phyloP scores from a whole-genome alignment of 2,113 vertebrate species.

The Syrrhaptes paradoxus region DNA sequence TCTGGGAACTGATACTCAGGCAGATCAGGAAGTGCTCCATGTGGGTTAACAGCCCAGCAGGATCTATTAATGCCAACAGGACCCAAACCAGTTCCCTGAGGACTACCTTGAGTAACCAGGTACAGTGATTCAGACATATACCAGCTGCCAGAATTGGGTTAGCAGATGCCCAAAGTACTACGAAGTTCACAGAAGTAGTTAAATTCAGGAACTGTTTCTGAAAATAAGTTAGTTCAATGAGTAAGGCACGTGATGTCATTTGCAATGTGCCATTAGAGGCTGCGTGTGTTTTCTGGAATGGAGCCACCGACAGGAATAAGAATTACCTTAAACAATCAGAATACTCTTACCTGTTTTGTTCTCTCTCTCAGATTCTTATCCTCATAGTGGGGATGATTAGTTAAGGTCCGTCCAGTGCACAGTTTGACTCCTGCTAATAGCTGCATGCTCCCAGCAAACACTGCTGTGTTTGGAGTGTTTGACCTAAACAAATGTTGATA shows the following conservation, averaged over 20 bases:
- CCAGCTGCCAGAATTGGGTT: background rate
- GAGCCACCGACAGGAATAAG: background rate
- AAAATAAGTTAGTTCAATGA: background rate
- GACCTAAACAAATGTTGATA: conserved; percentile 73
- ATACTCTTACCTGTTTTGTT: conserved; percentile 85
- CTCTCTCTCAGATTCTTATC: conserved; percentile 91
- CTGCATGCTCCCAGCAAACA: conserved; percentile 99
- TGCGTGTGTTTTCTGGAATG: background rate
- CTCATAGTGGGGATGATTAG: conserved; percentile 98
- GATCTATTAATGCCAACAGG: background rate
- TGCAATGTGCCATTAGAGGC: background rate
- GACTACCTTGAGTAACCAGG: background rate
- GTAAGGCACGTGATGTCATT: fast-evolving
- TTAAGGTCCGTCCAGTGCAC: conserved; percentile 92
- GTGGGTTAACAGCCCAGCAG: background rate
- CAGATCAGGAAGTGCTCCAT: background rate
- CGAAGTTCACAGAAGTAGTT: background rate
- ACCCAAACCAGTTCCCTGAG: background rate
- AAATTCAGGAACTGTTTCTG: background rate
- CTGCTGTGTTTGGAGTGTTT: conserved; percentile 87
- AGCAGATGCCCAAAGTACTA: background rate
- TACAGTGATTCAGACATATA: background rate
- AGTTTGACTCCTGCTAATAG: conserved; percentile 95
- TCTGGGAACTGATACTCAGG: background rate
- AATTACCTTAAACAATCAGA: background rate